These are phyloP conservation scores for Platorchestia sp. DNA, from an alignment of 1,140 invertebrate species.

Conservation along the genomic window DNA sequence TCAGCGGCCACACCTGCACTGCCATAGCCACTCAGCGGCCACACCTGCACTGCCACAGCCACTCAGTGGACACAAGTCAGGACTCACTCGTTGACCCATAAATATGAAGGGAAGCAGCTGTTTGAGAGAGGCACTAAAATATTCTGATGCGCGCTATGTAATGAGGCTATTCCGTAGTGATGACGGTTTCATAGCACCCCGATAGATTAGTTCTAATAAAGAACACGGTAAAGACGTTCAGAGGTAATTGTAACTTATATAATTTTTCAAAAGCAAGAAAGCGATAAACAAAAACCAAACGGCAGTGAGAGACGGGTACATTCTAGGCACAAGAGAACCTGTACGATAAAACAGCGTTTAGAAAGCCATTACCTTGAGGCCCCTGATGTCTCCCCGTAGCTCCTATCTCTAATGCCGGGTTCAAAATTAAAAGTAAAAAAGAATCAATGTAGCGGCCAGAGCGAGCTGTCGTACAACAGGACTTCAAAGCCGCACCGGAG, in stretches of 20 bases:
- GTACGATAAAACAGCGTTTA: too few relatives aligned
- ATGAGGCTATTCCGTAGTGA: background rate
- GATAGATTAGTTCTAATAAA: background rate
- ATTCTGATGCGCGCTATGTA: background rate
- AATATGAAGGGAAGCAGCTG: background rate
- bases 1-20: background rate
- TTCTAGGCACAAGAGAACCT: too few relatives aligned
- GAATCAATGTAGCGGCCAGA: background rate
- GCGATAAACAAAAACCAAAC: too few relatives aligned
- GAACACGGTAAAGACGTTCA: background rate
- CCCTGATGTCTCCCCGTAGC: too few relatives aligned
- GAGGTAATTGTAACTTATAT: too few relatives aligned
- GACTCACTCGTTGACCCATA: background rate
- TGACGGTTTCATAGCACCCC: background rate
- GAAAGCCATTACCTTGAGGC: too few relatives aligned
- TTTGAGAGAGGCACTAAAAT: background rate
- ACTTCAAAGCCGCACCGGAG: background rate
- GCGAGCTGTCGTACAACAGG: background rate
- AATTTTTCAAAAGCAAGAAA: too few relatives aligned
- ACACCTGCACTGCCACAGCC: background rate
- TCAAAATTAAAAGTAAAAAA: background rate
- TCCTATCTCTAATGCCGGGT: too few relatives aligned
- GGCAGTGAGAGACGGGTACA: too few relatives aligned
- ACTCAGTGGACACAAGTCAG: background rate
- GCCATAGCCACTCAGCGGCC: too few relatives aligned